Evolutionary conservation across 2,888 invertebrate genomes (phyloP), one percentile per base, ranked within the genome.

Genomic region (Chironomus riparius): DNA sequence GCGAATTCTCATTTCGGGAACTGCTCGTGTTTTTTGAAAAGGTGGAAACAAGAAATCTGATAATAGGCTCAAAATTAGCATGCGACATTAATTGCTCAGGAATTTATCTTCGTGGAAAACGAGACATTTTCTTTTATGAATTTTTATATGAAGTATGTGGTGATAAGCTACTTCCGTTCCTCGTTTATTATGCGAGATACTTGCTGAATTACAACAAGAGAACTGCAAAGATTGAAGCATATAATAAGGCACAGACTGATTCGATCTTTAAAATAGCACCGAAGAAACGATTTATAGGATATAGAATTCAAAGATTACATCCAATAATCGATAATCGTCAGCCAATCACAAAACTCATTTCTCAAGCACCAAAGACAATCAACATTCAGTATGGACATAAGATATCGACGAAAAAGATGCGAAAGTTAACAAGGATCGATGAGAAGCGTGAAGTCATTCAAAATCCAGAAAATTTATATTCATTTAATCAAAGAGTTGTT

Each of bases 51-150:
- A 78, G 79, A 2, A 77, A 79, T 18, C 78, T 82, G 2, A 24
- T 47, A n/a, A 28, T 15, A 18, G 82, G 83, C 0, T 82, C 82
- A 4, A 80, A 79, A 21, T 76, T 83, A 4, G 80, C 81, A 78
- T 79, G 79, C 50, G 81, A 82, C 78, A 80, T 84, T 77, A 79
- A 81, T 28, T 81, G 80, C 18, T 80, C 81, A 77, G 83, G 83
- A 2, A 78, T 81, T 3, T 84, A 82, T 72, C 73, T 84, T 0
- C 79, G 79, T 1, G 84, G 84, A 0, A 78, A 79, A 10, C 81
- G 82, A 61, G 84, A 84, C 73, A 82, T 83, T 13, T 83, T 82
- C 71, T 78, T 84, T 3, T 84, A 84, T 73, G 84, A 84, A 77
- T 84, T 83, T 83, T 76, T 84, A 6, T 81, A 82, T 13, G 81